Percentiles rank a stretch among this genome's conserved stretches.
phyloP scores from a whole-genome alignment of 2,797 vertebrate genomes.

The Coccyzus lansbergi region DNA sequence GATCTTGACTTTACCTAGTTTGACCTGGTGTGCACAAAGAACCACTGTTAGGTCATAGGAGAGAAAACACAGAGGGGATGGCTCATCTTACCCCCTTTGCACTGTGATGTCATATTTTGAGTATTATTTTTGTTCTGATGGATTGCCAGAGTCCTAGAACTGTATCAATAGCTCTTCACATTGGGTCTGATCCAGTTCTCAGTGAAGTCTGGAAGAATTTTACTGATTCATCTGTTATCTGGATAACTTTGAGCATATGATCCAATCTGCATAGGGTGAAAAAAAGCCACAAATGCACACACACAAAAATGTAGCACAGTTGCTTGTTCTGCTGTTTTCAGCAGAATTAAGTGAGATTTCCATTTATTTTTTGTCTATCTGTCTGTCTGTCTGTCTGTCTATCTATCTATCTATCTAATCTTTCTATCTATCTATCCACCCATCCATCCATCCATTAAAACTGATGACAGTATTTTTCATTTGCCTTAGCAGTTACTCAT shows the following conservation, averaged over 20 bases:
- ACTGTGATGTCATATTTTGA: not conserved
- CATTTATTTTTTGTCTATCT: too few species aligned
- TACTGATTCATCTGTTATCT: not conserved
- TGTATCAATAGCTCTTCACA: not conserved
- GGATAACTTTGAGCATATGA: not conserved
- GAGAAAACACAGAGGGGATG: not conserved
- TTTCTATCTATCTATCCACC: too few species aligned
- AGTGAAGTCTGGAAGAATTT: not conserved
- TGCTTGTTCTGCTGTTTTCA: not conserved
- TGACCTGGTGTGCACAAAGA: not conserved
- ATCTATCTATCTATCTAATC: too few species aligned
- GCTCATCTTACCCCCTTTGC: not conserved
- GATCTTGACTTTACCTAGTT: not conserved
- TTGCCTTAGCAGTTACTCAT: not conserved
- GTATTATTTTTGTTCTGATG: not conserved
- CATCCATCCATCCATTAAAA: too few species aligned
- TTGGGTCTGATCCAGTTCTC: not conserved
- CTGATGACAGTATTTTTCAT: not conserved
- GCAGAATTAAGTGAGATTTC: not conserved
- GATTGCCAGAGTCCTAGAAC: not conserved
- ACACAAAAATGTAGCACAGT: rapidly evolving
- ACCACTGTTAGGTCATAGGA: not conserved
- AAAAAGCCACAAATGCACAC: not conserved
- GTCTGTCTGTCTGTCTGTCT: too few species aligned
- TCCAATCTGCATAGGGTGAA: not conserved